A percentile compares a stretch with the other conserved stretches of the same genome.
Conservation (phyloP, 2,888 invertebrate genomes). For the Galerucella pusilla region DNA sequence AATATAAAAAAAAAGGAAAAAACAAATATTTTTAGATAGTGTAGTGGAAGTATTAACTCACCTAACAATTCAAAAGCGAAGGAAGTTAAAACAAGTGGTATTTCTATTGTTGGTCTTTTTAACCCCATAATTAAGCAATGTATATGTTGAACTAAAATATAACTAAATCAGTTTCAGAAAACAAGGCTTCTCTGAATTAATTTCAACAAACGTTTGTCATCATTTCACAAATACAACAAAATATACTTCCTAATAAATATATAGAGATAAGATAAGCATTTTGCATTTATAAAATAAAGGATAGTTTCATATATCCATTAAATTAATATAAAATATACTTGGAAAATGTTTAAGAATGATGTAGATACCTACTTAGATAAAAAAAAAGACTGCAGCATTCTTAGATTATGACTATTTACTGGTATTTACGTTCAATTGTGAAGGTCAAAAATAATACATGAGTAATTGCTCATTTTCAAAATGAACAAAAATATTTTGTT, state of each 20-base stretch:
- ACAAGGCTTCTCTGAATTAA: background rate
- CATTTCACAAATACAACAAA: background rate
- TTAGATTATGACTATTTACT: background rate
- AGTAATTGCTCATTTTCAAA: background rate
- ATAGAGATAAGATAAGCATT: constrained; percentile 11
- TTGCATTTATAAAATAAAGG: background rate
- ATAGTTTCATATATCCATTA: background rate
- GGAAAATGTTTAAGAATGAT: background rate
- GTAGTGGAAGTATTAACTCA: constrained; percentile 5
- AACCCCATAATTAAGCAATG: constrained; percentile 15
- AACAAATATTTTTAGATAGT: background rate
- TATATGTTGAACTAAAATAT: constrained; percentile 8
- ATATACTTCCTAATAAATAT: constrained; percentile 11
- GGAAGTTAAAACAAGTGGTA: constrained; percentile 18
- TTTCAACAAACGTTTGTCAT: background rate
- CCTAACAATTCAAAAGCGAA: constrained; percentile 26
- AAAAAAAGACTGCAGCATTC: background rate
- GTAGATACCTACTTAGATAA: background rate
- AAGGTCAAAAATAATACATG: constrained; percentile 3
- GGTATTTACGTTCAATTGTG: background rate
- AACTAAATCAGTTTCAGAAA: background rate
- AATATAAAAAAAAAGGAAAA: background rate
- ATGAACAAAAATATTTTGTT: background rate
- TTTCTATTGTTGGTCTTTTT: constrained; percentile 20
- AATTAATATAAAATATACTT: background rate